A percentile compares a stretch with the other conserved stretches of the same genome.
phyloP scores from a whole-genome alignment of 2,113 vertebrate species.

The Lepisosteus osseus region DNA sequence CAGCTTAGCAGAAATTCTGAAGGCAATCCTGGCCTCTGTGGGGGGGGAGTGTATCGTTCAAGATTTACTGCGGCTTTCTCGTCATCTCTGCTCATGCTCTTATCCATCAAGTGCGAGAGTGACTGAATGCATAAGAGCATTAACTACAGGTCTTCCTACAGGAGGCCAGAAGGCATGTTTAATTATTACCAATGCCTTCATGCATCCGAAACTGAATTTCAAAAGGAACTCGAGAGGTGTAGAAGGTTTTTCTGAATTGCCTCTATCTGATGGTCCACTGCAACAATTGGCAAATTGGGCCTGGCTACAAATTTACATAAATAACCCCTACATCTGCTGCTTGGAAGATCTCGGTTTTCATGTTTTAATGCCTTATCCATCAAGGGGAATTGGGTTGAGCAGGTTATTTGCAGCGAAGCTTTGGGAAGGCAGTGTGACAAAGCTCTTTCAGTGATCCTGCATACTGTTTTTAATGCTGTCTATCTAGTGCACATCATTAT shows the following conservation, averaged over 20 bases:
- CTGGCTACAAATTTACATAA: neutral
- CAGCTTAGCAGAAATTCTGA: conserved; percentile 16
- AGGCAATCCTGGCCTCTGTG: conserved; percentile 5
- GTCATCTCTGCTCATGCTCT: conserved; percentile 12
- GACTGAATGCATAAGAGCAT: neutral
- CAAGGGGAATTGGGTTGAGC: neutral
- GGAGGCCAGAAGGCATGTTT: conserved; percentile 1
- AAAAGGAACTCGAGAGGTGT: neutral
- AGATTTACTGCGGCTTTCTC: neutral
- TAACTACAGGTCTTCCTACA: neutral
- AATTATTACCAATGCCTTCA: neutral
- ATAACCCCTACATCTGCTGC: neutral
- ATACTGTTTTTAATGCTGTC: too few species aligned
- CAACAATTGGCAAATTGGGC: neutral
- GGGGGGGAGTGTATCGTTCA: conserved; percentile 8
- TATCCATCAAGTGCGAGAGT: conserved; percentile 24
- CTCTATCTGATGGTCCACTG: neutral
- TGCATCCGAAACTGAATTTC: conserved; percentile 1
- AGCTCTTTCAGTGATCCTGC: too few species aligned
- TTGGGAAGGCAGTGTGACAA: too few species aligned
- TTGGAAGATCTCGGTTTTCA: neutral
- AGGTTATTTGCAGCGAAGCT: too few species aligned
- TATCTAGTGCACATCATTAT: too few species aligned
- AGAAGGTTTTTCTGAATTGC: neutral
- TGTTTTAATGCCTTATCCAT: neutral